Conservation (phyloP, 2,888 invertebrate genomes). For the Lymantria dispar region DNA sequence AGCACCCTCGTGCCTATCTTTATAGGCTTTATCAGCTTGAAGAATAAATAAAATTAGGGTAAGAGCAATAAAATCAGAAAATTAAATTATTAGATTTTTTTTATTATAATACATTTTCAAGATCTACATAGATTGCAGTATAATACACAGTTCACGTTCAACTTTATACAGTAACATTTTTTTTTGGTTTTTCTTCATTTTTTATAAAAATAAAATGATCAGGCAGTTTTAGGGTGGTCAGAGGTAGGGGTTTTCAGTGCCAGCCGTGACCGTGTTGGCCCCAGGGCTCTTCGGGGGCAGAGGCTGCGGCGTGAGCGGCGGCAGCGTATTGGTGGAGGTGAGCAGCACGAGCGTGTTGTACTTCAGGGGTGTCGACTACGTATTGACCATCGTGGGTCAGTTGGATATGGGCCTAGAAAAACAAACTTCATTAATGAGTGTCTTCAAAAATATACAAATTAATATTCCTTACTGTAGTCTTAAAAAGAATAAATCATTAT, state of each 20-base stretch:
- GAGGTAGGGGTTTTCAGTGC: constrained; percentile 65
- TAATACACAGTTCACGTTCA: constrained; percentile 70
- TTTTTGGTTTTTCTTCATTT: constrained; percentile 64
- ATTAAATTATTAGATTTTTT: constrained; percentile 63
- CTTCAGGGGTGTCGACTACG: constrained; percentile 77
- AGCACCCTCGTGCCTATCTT: no score
- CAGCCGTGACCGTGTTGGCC: constrained; percentile 60
- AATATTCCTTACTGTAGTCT: no score
- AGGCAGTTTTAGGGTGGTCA: constrained; percentile 54
- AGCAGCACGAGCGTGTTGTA: constrained; percentile 73
- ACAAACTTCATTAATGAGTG: not conserved
- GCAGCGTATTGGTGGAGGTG: constrained; percentile 70
- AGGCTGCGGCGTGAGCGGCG: constrained; percentile 72
- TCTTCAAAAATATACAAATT: no score
- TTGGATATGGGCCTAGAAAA: constrained; percentile 67
- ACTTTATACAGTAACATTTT: constrained; percentile 71
- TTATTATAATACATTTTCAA: constrained; percentile 67
- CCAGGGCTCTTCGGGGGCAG: constrained; percentile 74
- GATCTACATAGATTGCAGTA: constrained; percentile 69
- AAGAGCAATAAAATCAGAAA: constrained; percentile 28
- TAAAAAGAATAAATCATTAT: no score
- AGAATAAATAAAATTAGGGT: not conserved
- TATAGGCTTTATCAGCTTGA: no score
- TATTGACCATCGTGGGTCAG: constrained; percentile 78
- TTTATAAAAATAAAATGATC: constrained; percentile 66